These are phyloP conservation scores for Myopa tessellatipennis DNA, from an alignment of 2,888 invertebrate genomes.

Conservation along the genomic window DNA sequence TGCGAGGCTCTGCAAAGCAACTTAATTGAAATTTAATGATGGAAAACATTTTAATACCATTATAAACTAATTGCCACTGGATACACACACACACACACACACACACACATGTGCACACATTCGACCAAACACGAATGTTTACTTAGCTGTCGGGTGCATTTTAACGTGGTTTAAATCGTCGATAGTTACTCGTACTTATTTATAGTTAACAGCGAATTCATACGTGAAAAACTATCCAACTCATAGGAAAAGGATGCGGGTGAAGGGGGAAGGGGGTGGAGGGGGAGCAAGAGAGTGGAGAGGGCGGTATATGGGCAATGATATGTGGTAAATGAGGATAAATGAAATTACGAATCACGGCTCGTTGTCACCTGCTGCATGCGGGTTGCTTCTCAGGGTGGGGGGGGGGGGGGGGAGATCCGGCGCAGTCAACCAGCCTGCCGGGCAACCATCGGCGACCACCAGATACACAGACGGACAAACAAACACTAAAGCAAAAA, in stretches of 20 bases:
- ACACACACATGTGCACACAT: not conserved
- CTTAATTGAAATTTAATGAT: conserved; percentile 36
- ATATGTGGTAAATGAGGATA: not conserved
- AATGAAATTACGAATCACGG: conserved; percentile 30
- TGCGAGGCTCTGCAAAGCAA: conserved; percentile 10
- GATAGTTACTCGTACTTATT: not conserved
- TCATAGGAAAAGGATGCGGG: not conserved
- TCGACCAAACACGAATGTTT: not conserved
- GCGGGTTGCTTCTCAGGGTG: conserved; percentile 20
- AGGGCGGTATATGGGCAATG: not conserved
- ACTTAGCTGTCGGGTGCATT: not conserved
- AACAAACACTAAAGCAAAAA: not conserved
- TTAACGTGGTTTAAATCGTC: not conserved
- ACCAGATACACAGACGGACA: not conserved
- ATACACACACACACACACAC: not conserved
- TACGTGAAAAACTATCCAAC: not conserved
- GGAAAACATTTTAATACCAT: conserved; percentile 30
- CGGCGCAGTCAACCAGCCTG: too few species aligned
- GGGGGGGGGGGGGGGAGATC: not conserved
- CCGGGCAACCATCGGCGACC: not conserved
- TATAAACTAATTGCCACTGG: conserved; percentile 24
- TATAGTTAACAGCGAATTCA: not conserved
- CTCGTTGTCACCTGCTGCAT: conserved; percentile 32
- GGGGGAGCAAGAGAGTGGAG: not conserved
- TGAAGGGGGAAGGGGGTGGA: not conserved